A percentile compares a stretch with the other conserved stretches of the same genome.
Conservation (phyloP, 2,113 vertebrate species). For the Engystomops pustulosus region DNA sequence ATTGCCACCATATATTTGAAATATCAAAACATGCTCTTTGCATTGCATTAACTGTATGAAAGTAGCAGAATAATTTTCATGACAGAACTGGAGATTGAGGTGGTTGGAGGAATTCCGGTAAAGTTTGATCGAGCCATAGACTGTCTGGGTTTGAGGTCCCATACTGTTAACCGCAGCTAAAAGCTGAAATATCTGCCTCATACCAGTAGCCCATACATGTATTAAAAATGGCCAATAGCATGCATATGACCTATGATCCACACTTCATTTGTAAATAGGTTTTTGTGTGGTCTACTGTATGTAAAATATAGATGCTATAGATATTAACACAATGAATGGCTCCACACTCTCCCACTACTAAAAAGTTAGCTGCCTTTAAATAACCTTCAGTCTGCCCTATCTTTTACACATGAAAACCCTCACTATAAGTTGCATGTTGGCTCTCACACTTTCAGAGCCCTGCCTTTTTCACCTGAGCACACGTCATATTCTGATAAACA, state of each 20-base stretch:
- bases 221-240: neutral
- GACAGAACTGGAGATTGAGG: slow-evolving; percentile 37
- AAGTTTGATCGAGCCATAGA: neutral
- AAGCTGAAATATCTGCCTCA: neutral
- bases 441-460: too few species aligned
- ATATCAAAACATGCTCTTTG: slow-evolving; percentile 51
- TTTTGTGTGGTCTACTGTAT: too few species aligned
- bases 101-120: slow-evolving; percentile 26
- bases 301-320: too few species aligned
- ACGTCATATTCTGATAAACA: too few species aligned
- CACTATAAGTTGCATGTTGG: too few species aligned
- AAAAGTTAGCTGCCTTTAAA: too few species aligned
- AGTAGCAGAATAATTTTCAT: slow-evolving; percentile 35
- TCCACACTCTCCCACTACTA: too few species aligned
- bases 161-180: neutral
- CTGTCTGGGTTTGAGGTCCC: neutral
- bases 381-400: too few species aligned
- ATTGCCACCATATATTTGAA: slow-evolving; percentile 56
- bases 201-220: neutral
- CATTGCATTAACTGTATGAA: slow-evolving; percentile 51
- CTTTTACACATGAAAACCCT: too few species aligned
- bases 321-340: too few species aligned
- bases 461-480: too few species aligned
- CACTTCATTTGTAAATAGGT: too few species aligned
- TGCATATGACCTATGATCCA: neutral